A percentile compares a stretch with the other conserved stretches of the same genome.
Evolutionary conservation across 2,113 vertebrate species (phyloP).

Genomic region (Nipponia nippon): DNA sequence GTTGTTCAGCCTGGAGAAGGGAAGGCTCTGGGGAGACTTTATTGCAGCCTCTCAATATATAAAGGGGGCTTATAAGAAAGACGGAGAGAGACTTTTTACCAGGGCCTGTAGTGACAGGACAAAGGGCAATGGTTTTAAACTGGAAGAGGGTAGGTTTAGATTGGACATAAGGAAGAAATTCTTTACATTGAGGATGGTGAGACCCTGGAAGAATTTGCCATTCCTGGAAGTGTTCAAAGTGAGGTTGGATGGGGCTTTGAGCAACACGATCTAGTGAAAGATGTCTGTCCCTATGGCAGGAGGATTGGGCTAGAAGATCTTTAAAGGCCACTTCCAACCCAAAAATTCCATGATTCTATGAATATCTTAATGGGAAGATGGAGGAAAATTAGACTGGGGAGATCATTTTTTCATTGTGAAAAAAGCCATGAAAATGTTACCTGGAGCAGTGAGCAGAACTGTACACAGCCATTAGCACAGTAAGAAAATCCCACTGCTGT

Average conservation of each 20-base stretch:
- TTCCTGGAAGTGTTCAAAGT: neutral
- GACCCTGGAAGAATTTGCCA: neutral
- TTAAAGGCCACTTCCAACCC: neutral
- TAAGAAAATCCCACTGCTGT: neutral
- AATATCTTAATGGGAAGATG: neutral
- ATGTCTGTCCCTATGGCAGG: neutral
- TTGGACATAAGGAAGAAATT: too few relatives aligned
- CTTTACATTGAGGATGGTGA: neutral
- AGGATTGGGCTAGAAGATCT: neutral
- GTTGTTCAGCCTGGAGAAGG: too few relatives aligned
- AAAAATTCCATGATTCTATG: neutral
- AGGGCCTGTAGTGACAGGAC: too few relatives aligned
- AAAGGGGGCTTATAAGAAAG: too few relatives aligned
- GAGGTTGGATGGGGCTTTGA: neutral
- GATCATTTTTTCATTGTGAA: rapidly evolving
- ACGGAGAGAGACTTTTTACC: too few relatives aligned
- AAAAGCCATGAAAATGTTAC: neutral
- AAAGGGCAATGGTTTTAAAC: too few relatives aligned
- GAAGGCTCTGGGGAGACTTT: too few relatives aligned
- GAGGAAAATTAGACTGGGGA: neutral
- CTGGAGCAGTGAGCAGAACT: neutral
- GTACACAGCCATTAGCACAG: neutral
- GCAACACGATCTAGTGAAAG: neutral
- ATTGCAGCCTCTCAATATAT: too few relatives aligned
- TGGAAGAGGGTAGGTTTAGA: too few relatives aligned